Conservation (phyloP, 2,888 invertebrate genomes). For the Tipula unca region DNA sequence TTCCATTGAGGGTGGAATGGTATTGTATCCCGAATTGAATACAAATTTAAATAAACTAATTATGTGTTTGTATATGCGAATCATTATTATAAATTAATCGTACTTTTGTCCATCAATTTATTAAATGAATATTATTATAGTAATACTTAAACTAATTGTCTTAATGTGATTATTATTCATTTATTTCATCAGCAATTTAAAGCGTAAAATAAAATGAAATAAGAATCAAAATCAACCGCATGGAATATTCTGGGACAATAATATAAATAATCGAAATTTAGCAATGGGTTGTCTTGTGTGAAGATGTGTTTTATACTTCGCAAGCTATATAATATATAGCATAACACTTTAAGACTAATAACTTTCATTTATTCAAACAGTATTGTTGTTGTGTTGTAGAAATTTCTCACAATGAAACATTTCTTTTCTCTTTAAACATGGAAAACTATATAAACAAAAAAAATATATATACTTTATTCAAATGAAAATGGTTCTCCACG, state of each 20-base stretch:
- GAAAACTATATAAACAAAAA: not conserved
- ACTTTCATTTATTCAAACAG: not conserved
- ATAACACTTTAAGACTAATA: not conserved
- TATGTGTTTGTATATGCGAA: not conserved
- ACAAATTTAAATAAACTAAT: not conserved
- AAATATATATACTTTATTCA: not conserved
- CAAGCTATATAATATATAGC: too few relatives aligned
- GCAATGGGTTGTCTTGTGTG: not conserved
- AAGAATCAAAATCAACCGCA: not conserved
- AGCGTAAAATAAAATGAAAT: not conserved
- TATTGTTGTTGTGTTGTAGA: not conserved
- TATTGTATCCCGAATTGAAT: not conserved
- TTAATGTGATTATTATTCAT: too few relatives aligned
- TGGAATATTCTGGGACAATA: not conserved
- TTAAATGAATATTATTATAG: not conserved
- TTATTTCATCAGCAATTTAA: too few relatives aligned
- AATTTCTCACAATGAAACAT: not conserved
- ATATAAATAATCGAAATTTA: not conserved
- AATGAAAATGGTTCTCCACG: not conserved
- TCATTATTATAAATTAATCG: not conserved
- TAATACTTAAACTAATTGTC: too few relatives aligned
- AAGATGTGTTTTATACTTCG: not conserved
- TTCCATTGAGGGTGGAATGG: not conserved
- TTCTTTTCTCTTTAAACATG: not conserved
- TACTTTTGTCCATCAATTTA: not conserved